Base-by-base conservation (phyloP, 1,140 invertebrate species). In the Anastrepha obliqua region DNA sequence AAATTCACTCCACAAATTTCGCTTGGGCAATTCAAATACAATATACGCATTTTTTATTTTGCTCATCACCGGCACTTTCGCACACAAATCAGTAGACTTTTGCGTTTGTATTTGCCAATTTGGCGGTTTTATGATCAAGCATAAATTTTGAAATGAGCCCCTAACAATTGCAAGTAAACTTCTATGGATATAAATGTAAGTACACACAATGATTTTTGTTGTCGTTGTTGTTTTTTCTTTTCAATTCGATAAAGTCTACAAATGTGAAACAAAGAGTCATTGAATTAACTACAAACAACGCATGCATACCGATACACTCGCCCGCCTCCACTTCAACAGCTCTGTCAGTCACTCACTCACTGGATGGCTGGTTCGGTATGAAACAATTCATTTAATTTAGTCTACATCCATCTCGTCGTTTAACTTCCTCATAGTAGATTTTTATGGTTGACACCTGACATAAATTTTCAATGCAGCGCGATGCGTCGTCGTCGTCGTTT, bases 391-490 rank as follows among this genome's bases (percentile, higher is more conserved):
- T 81, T 81, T 20, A 51, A 29, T 81, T 81, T 81, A 81, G 74
- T 81, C 74, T 20, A 55, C 44, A 81, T 8, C 47, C 51, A 51
- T 51, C 17, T 51, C 47, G 15, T 15, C n/a, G 70, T 55, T 67
- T 67, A 29, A 67, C 74, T 81, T 81, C 74, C 74, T 81, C 55
- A 81, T 81, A n/a, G 44, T n/a, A 51, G 74, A 81, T 55, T 81
- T 78, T 81, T 81, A 81, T 81, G 44, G 44, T 55, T 55, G 74
- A 81, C 74, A 81, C 74, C 74, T 81, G 74, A 81, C 74, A 81
- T 81, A 81, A 81, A 81, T 81, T 58, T 55, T 15, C 44, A 8
- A 81, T 55, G 47, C 44, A 55, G 42, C 3, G 8, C 42, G 47
- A 81, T 55, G 74, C 74, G 47, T 81, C 8, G 74, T n/a, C 13